Conservation (phyloP, 92 coral and sea anemone species). For the Porites rus region DNA sequence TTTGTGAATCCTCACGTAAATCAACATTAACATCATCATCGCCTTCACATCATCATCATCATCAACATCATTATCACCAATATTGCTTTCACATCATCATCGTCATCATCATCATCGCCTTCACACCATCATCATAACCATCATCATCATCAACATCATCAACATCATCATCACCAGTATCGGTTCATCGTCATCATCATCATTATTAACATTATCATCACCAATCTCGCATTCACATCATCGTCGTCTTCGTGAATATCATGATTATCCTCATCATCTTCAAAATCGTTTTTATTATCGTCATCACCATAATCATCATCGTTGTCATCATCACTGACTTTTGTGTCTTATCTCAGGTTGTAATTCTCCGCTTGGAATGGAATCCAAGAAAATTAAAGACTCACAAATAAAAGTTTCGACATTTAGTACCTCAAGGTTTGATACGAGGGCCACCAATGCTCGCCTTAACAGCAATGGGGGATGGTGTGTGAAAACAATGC, state of each 20-base stretch:
- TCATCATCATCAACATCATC: neutral
- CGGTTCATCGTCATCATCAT: neutral
- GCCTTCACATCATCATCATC: neutral
- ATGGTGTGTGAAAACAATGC: conserved; percentile 77
- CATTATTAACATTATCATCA: neutral
- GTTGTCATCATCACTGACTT: neutral
- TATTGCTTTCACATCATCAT: neutral
- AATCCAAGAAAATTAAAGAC: conserved; percentile 57
- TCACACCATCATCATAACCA: neutral
- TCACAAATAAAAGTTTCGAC: conserved; percentile 66
- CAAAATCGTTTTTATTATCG: neutral
- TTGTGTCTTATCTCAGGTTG: conserved; percentile 52
- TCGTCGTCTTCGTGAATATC: neutral
- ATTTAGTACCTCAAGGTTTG: conserved; percentile 22
- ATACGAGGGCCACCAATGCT: conserved; percentile 54
- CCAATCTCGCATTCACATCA: too few species aligned
- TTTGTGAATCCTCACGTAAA: too few species aligned
- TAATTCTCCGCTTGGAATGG: conserved; percentile 77
- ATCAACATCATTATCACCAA: neutral
- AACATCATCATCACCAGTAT: neutral
- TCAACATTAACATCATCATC: neutral
- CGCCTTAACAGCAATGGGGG: conserved; percentile 76
- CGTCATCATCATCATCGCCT: too few species aligned
- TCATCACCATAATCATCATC: neutral
- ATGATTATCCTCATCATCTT: neutral